phyloP scores from a whole-genome alignment of 2,797 vertebrate species.

The Halcyon smyrnensis region DNA sequence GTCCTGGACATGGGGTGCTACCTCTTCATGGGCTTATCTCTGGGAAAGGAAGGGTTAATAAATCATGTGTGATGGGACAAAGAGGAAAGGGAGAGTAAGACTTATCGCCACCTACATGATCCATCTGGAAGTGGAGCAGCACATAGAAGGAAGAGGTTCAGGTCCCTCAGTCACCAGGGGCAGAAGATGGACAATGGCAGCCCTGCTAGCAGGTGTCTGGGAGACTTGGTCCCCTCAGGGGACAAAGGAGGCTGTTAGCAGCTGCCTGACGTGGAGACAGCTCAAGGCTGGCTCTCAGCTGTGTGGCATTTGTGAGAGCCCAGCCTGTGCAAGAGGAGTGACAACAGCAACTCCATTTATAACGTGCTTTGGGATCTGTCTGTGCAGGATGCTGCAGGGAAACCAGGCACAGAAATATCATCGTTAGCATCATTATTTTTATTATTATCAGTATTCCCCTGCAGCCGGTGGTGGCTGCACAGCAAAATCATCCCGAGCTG shows the following conservation, averaged over 20 bases:
- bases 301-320: neutral
- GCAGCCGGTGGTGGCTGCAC: slow-evolving; percentile 5
- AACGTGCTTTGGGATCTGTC: neutral
- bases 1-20: neutral
- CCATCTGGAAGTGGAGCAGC: neutral
- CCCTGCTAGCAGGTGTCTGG: neutral
- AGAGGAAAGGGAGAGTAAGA: neutral
- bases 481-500: neutral
- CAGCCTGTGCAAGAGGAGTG: neutral
- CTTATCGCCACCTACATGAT: neutral
- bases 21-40: neutral
- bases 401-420: slow-evolving; percentile 33
- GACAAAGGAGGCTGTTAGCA: neutral
- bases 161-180: neutral
- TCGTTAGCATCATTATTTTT: neutral
- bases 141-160: neutral
- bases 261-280: neutral
- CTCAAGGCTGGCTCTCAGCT: neutral
- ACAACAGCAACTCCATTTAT: slow-evolving; percentile 16
- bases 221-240: neutral
- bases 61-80: fast-evolving
- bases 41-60: neutral
- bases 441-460: slow-evolving; percentile 20
- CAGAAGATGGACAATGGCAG: neutral
- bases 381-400: slow-evolving; percentile 34